Conservation (phyloP, 1,140 invertebrate genomes). For the Coenobita brevimanus region DNA sequence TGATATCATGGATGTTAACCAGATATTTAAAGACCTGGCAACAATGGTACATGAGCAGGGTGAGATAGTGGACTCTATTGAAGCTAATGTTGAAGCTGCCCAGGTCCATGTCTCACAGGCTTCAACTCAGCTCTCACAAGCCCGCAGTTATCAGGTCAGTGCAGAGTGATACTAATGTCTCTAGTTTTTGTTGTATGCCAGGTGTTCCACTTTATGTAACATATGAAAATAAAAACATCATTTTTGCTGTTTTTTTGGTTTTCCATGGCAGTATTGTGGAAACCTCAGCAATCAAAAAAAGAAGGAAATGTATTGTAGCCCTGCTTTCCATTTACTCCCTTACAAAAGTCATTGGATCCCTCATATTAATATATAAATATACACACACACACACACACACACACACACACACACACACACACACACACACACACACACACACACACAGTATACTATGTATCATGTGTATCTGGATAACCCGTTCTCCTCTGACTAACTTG, state of each 20-base stretch:
- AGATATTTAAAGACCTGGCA: slow-evolving; percentile 97
- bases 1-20: slow-evolving; percentile 96
- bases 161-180: background rate
- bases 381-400: background rate
- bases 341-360: background rate
- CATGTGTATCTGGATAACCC: background rate
- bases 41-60: slow-evolving; percentile 97
- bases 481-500: no score
- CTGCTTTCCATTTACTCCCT: background rate
- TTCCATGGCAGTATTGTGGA: no score
- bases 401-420: background rate
- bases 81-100: slow-evolving; percentile 95
- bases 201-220: background rate
- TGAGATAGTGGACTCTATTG: slow-evolving; percentile 96
- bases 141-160: slow-evolving; percentile 84
- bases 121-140: slow-evolving; percentile 85
- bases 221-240: background rate
- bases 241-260: background rate
- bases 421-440: background rate
- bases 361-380: background rate
- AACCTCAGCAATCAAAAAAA: no score
- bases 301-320: no score
- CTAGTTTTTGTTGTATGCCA: background rate
- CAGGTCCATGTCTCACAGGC: slow-evolving; percentile 89
- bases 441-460: background rate